Conservation (phyloP, 2,888 invertebrate genomes). For the Macaria liturata region DNA sequence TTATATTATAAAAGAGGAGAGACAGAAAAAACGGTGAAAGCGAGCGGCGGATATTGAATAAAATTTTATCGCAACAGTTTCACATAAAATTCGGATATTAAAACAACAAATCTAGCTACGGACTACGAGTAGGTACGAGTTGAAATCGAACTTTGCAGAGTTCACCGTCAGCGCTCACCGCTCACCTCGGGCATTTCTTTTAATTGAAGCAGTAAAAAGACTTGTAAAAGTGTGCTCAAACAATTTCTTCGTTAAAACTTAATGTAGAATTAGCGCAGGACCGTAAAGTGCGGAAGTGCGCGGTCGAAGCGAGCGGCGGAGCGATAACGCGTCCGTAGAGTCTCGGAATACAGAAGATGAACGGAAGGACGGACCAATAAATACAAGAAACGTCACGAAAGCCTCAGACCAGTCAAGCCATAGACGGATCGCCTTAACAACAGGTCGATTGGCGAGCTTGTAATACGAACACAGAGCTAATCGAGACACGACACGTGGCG, state of each 20-base stretch:
- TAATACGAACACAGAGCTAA: conserved; percentile 63
- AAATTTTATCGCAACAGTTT: conserved; percentile 41
- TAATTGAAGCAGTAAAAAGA: conserved; percentile 37
- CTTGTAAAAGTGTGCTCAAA: conserved; percentile 24
- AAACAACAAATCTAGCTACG: conserved; percentile 50
- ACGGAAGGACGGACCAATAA: conserved; percentile 32
- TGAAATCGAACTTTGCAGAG: conserved; percentile 37
- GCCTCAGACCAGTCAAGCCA: conserved; percentile 53
- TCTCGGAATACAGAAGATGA: conserved; percentile 43
- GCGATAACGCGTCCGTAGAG: conserved; percentile 51
- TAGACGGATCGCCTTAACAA: conserved; percentile 36
- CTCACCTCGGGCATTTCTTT: conserved; percentile 45
- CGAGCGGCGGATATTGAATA: conserved; percentile 39
- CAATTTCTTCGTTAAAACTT: conserved; percentile 25
- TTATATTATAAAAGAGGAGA: conserved; percentile 29
- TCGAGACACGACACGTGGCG: too few relatives aligned
- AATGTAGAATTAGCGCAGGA: conserved; percentile 34
- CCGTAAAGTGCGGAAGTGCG: conserved; percentile 33
- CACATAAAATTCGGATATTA: conserved; percentile 34
- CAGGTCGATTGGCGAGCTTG: conserved; percentile 42
- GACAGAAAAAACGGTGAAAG: conserved; percentile 43
- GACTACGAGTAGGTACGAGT: conserved; percentile 29
- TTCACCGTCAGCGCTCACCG: conserved; percentile 41
- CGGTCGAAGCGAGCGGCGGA: conserved; percentile 57
- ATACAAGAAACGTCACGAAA: conserved; percentile 48